Base-by-base conservation (phyloP, 1,140 invertebrate species). In the Colletes latitarsis region DNA sequence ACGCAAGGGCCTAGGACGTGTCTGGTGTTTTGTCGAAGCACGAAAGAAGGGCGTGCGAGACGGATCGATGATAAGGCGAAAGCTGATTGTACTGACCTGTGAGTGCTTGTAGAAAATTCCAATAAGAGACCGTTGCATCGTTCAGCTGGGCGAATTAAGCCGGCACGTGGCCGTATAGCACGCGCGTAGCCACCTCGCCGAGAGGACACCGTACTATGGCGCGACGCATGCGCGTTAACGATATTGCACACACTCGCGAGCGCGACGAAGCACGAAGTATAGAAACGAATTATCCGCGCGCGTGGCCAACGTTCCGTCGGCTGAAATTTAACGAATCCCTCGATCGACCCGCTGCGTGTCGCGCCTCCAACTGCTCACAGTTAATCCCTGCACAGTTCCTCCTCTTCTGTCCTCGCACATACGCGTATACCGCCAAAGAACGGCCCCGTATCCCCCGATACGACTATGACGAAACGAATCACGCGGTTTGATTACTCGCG, bases 351-450 rank as follows among this genome's bases (percentile, higher is more conserved):
- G 73, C 80, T 58, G 89, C 83, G 88, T 88, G 89, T 88, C 86
- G 89, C 86, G 83, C 82, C 88, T 87, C 78, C 77, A 88, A 92
- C 88, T 90, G 90, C 76, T 82, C 88, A 81, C 88, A 82, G 70
- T 88, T 84, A 81, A 85, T 78, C 74, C 81, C 73, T 49, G 68
- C 79, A 21, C 46, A 68, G 70, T 67, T 85, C 68, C 82, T 83
- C 77, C 77, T 76, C 70, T 68, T 77, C 85, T 83, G 78, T 86
- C 82, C 84, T 84, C 83, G 87, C 86, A 88, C 70, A 63, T 87
- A 81, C 78, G 57, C 46, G 62, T 14, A 55, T 81, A 74, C 73
- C 49, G 67, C 55, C 68, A 69, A 80, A 81, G 62, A 80, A 72
- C 77, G 41, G 43, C 14, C 63, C 17, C 21, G 52, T 73, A 57